These are phyloP conservation scores for Umimayanthus kanabou DNA, from an alignment of 92 coral and sea anemone genomes.

Conservation along the genomic window DNA sequence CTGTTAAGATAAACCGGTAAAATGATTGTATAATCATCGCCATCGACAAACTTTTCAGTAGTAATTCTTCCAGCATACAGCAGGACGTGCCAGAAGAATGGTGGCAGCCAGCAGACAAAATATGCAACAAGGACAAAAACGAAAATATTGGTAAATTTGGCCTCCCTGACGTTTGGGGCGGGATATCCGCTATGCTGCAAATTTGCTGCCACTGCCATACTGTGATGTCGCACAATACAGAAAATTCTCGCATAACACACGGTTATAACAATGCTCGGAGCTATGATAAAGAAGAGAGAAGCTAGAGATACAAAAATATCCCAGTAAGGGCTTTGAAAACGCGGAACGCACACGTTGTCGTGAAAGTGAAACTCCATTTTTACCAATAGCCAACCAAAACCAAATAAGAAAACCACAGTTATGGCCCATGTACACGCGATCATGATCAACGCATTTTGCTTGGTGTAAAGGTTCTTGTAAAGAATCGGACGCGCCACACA, in stretches of 20 bases:
- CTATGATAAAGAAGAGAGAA: neutral
- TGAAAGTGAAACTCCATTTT: conserved; percentile 2
- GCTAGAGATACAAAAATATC: neutral
- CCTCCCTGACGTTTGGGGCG: neutral
- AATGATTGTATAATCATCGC: neutral
- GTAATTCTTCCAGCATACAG: conserved; percentile 3
- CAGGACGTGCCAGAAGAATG: conserved; percentile 19
- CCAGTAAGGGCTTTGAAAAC: neutral
- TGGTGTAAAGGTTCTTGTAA: conserved; percentile 15
- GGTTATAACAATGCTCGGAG: conserved; percentile 1
- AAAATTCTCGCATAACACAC: conserved; percentile 14
- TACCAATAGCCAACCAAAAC: conserved; percentile 18
- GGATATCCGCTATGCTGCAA: neutral
- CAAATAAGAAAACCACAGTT: neutral
- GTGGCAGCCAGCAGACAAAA: conserved; percentile 22
- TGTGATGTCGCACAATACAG: conserved; percentile 23
- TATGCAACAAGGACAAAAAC: conserved; percentile 17
- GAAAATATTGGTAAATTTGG: conserved; percentile 10
- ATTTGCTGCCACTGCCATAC: neutral
- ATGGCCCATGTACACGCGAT: conserved; percentile 5
- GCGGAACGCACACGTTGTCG: conserved; percentile 5
- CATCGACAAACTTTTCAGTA: neutral
- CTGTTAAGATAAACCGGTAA: conserved; percentile 31
- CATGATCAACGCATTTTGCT: neutral
- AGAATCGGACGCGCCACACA: conserved; percentile 4